Percentiles rank a stretch among this genome's conserved stretches.
Conservation (phyloP, 1,140 invertebrate genomes). For the Wasmannia auropunctata region DNA sequence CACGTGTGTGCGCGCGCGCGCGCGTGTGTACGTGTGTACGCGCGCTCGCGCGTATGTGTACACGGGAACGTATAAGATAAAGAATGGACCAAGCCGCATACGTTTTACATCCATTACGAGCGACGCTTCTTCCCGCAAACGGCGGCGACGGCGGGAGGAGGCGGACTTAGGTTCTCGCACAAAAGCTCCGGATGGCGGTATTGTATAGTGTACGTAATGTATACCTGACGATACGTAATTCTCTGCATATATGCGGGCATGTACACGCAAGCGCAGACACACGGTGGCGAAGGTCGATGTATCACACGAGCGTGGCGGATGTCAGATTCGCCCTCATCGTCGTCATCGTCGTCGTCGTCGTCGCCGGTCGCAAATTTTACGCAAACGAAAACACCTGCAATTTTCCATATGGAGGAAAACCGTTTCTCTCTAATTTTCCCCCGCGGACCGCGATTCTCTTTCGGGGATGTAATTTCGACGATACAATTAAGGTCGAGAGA, state of each 20-base stretch:
- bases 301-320: slow-evolving; percentile 16
- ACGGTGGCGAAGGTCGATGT: slow-evolving; percentile 10
- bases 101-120: slow-evolving; percentile 65
- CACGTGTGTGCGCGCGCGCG: background rate
- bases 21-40: background rate
- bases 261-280: background rate
- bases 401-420: background rate
- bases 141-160: background rate
- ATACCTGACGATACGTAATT: slow-evolving; percentile 46
- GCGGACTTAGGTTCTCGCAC: slow-evolving; percentile 18
- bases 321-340: slow-evolving; percentile 36
- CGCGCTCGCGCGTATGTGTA: background rate
- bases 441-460: background rate
- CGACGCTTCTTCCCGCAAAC: slow-evolving; percentile 46
- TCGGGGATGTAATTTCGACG: background rate
- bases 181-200: slow-evolving; percentile 43
- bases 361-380: background rate
- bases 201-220: slow-evolving; percentile 33
- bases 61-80: slow-evolving; percentile 37
- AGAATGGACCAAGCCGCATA: slow-evolving; percentile 58
- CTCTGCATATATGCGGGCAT: background rate
- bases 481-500: background rate
- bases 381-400: background rate
- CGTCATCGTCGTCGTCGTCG: too few relatives aligned
- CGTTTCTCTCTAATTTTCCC: background rate